Base-by-base conservation (phyloP, 92 coral and sea anemone species). In the Parazoanthus swiftii region DNA sequence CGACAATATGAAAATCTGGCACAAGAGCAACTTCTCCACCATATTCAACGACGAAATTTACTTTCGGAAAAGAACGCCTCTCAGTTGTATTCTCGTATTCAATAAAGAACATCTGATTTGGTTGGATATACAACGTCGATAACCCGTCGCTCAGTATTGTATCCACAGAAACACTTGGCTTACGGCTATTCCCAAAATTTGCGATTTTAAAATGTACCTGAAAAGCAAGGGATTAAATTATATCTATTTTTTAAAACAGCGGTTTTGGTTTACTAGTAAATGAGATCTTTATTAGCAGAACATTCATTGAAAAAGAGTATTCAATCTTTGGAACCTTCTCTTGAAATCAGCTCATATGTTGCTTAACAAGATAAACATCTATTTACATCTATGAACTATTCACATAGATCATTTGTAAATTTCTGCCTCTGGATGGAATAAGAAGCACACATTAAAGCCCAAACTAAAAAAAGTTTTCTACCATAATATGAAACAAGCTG, bases 1-100 rank as follows among this genome's bases (percentile, higher is more conserved):
- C 94, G 39, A 82, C 77, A n/a, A 92, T 77, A 50, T 91, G 94
- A 76, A 92, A 87, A 63, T 92, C 94, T 26, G 92, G 88, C 43
- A 92, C 94, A 6, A 89, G 76, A 38, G 86, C 86, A 14, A 92
- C 67, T 66, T 90, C 91, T n/a, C 94, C 91, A 14, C 87, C 73
- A 66, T 92, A 91, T 36, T 92, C 92, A 54, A 92, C 78, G 25
- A 84, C 46, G 80, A 92, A 90, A 42, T 90, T 92, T 1, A 92
- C 81, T 74, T 88, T 90, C 3, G 94, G 94, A 48, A 78, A 90
- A 36, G 94, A 92, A 43, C 94, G 88, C 38, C 92, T 88, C 46
- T 86, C 80, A 29, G 91, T 88, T 25, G 90, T 90, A 74, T 92
- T 88, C 56, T 92, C 89, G 85, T 92, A 92, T 73, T 92, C 94